These are phyloP conservation scores for Tympanoctomys barrerae DNA, from an alignment of 2,797 vertebrate genomes.

Conservation along the genomic window DNA sequence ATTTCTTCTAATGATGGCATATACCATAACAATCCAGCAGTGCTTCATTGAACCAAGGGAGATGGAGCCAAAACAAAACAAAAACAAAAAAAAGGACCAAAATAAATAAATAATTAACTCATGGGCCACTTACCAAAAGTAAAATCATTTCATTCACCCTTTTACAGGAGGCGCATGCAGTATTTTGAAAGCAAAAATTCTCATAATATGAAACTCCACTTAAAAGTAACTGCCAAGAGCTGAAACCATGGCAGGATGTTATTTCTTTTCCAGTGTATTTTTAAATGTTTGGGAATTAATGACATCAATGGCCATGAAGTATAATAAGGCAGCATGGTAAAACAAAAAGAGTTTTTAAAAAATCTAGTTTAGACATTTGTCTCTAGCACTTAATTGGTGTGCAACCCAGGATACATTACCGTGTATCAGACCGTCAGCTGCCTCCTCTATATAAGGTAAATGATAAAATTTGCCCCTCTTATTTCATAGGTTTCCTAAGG, in stretches of 20 bases:
- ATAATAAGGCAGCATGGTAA: slow-evolving; percentile 61
- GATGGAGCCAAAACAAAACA: slow-evolving; percentile 68
- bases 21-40: slow-evolving; percentile 68
- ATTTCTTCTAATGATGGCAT: slow-evolving; percentile 74
- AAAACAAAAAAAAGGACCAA: slow-evolving; percentile 59
- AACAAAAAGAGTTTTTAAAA: slow-evolving; percentile 47
- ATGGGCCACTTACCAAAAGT: slow-evolving; percentile 68
- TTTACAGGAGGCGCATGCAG: slow-evolving; percentile 69
- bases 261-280: slow-evolving; percentile 73
- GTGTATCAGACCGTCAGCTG: neutral
- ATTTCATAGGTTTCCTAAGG: slow-evolving; percentile 36
- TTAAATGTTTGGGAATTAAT: slow-evolving; percentile 79
- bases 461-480: slow-evolving; percentile 35
- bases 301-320: slow-evolving; percentile 61
- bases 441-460: neutral
- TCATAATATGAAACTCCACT: slow-evolving; percentile 68
- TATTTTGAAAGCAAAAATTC: slow-evolving; percentile 79
- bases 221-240: slow-evolving; percentile 73
- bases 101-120: slow-evolving; percentile 74
- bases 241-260: slow-evolving; percentile 60
- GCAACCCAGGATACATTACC: slow-evolving; percentile 25
- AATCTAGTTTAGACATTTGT: slow-evolving; percentile 12
- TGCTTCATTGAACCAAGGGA: slow-evolving; percentile 50
- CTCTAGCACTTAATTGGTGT: neutral
- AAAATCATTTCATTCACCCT: slow-evolving; percentile 67